Conservation (phyloP, 2,113 vertebrate species). For the Daphoenositta chrysoptera region DNA sequence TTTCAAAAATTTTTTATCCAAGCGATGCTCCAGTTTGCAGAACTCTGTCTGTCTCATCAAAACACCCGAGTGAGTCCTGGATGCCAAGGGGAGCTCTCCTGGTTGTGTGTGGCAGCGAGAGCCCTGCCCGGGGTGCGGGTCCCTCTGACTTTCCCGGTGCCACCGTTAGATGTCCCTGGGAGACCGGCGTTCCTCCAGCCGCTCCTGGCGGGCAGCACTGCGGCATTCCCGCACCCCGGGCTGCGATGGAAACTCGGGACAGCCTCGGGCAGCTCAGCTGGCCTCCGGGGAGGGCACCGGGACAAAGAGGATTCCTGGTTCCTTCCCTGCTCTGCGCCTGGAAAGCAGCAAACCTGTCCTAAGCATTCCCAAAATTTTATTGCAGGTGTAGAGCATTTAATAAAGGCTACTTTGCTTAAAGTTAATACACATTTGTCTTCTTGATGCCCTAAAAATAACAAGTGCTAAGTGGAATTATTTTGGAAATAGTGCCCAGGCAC, state of each 20-base stretch:
- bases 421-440: background rate
- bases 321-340: background rate
- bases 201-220: background rate
- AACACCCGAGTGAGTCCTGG: accelerated
- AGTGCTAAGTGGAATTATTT: background rate
- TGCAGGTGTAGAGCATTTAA: background rate
- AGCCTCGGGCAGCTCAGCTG: background rate
- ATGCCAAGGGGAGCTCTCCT: background rate
- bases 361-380: background rate
- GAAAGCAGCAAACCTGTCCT: background rate
- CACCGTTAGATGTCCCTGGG: conserved; percentile 38
- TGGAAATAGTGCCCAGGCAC: background rate
- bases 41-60: accelerated
- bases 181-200: background rate
- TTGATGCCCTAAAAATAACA: background rate
- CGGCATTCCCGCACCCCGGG: background rate
- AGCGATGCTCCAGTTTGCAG: accelerated
- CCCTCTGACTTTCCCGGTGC: background rate
- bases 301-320: background rate
- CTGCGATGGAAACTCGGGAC: accelerated
- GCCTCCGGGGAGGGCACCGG: background rate
- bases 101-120: background rate
- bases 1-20: no score
- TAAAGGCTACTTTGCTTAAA: background rate
- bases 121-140: background rate